A percentile compares a stretch with the other conserved stretches of the same genome.
Conservation (phyloP, 2,888 invertebrate species). For the Fissipunctia ypsillon region DNA sequence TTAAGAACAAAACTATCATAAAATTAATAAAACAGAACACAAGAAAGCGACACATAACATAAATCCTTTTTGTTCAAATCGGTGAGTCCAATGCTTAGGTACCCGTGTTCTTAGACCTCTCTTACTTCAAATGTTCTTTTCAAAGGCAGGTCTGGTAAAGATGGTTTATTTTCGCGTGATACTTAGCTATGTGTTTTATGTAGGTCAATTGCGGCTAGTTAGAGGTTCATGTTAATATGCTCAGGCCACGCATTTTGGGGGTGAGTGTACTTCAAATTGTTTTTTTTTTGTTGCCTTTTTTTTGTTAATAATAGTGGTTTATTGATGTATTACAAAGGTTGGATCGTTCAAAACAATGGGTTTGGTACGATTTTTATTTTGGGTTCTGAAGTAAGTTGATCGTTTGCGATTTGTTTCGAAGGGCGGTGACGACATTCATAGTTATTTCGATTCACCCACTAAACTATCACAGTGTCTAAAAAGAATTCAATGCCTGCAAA, state of each 20-base stretch:
- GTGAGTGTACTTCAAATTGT: conserved; percentile 62
- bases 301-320: conserved; percentile 53
- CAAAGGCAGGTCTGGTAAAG: neutral
- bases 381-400: neutral
- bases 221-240: conserved; percentile 67
- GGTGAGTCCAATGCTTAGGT: conserved; percentile 21
- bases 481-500: too few species aligned
- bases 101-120: conserved; percentile 8
- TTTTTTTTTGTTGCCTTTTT: conserved; percentile 38
- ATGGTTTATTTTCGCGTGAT: conserved; percentile 66
- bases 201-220: conserved; percentile 64
- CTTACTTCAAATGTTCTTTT: neutral
- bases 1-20: conserved; percentile 33
- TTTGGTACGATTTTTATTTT: conserved; percentile 10
- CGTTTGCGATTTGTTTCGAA: neutral
- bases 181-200: conserved; percentile 45
- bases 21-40: conserved; percentile 51
- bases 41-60: conserved; percentile 52
- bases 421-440: neutral
- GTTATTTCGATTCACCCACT: neutral
- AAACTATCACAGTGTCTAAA: too few species aligned
- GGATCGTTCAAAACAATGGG: conserved; percentile 18
- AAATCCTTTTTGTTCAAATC: conserved; percentile 56
- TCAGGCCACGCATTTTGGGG: conserved; percentile 68
- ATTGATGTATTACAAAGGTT: conserved; percentile 38